A percentile compares a stretch with the other conserved stretches of the same genome.
Evolutionary conservation across 2,888 invertebrate species (phyloP).

Genomic region (Sinhomidia bicolor): DNA sequence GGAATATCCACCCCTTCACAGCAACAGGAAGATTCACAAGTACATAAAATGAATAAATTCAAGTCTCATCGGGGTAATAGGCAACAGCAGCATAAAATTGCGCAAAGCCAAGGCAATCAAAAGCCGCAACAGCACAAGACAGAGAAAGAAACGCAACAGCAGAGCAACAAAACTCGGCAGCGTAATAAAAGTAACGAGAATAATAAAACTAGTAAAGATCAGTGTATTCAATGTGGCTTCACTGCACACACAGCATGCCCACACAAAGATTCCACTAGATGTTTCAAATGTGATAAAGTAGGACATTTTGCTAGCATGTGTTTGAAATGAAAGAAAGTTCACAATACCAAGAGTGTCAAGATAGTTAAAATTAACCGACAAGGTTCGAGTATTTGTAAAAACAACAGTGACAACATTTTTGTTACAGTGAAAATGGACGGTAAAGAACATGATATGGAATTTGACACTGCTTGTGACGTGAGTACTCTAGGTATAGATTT

Average conservation of each 20-base stretch:
- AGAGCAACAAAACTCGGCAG: not conserved
- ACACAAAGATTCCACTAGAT: not conserved
- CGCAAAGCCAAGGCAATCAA: not conserved
- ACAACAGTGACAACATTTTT: not conserved
- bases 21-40: not conserved
- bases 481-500: not conserved
- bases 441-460: not conserved
- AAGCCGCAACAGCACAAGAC: not conserved
- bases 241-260: not conserved
- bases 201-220: not conserved
- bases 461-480: slow-evolving; percentile 5
- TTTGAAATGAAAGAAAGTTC: not conserved
- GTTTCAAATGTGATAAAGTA: not conserved
- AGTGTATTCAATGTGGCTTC: slow-evolving; percentile 3
- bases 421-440: not conserved
- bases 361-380: not conserved
- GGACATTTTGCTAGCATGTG: slow-evolving; percentile 23
- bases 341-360: not conserved
- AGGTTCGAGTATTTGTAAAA: not conserved
- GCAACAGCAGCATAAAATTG: slow-evolving; percentile 2
- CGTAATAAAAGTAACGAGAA: not conserved
- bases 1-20: too few species aligned
- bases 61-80: slow-evolving; percentile 6
- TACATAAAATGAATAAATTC: slow-evolving; percentile 3
- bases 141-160: not conserved